These are phyloP conservation scores for Tapera naevia DNA, from an alignment of 2,797 vertebrate genomes.

Conservation along the genomic window DNA sequence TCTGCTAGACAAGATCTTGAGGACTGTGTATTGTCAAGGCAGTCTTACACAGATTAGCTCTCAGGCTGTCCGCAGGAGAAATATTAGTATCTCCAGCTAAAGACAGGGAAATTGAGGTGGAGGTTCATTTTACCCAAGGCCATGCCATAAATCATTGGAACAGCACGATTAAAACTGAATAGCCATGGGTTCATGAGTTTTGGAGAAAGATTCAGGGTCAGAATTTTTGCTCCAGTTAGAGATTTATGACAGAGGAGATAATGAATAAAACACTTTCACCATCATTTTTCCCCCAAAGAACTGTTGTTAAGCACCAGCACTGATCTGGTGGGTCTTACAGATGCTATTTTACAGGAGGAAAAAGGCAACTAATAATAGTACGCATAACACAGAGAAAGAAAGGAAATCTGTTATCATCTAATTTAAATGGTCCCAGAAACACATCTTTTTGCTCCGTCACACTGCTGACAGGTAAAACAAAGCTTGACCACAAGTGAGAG, in stretches of 20 bases:
- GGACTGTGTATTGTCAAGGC: constrained; percentile 27
- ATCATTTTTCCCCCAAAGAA: neutral
- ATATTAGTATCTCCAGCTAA: neutral
- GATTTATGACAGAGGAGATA: constrained; percentile 40
- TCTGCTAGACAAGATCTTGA: neutral
- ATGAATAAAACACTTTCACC: constrained; percentile 8
- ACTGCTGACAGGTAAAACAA: neutral
- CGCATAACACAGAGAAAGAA: neutral
- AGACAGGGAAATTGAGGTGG: constrained; percentile 5
- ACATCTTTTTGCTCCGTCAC: neutral
- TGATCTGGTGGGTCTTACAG: neutral
- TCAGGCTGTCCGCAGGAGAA: neutral
- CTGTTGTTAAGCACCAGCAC: neutral
- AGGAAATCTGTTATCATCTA: neutral
- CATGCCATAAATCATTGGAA: constrained; percentile 26
- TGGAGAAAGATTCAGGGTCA: constrained; percentile 13
- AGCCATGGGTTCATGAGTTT: neutral
- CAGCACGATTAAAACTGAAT: neutral
- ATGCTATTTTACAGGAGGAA: neutral
- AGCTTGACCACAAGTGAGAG: neutral
- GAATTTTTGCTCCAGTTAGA: constrained; percentile 7
- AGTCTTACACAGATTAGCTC: neutral
- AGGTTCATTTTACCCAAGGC: constrained; percentile 30
- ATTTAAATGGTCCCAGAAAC: neutral
- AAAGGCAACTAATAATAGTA: constrained; percentile 8